Percentiles rank a stretch among this genome's conserved stretches.
These are phyloP conservation scores for Trematomus bernacchii DNA, from an alignment of 2,797 vertebrate genomes.

Conservation along the genomic window DNA sequence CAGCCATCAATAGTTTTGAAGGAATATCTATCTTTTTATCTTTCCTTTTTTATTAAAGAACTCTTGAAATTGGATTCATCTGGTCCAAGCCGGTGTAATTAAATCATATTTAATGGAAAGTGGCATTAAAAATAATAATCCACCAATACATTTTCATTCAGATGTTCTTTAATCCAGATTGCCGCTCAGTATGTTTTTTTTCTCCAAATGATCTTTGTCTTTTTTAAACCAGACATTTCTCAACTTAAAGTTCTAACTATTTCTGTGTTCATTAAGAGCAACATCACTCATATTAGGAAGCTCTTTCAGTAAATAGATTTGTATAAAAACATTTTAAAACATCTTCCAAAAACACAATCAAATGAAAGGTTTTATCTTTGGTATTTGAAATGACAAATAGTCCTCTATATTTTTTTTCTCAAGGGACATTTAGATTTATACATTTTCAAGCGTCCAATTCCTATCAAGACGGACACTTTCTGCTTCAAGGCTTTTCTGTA, in stretches of 20 bases:
- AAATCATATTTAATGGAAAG: neutral
- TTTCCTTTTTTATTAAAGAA: neutral
- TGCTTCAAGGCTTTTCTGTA: slow-evolving; percentile 19
- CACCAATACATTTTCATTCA: neutral
- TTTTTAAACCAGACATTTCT: slow-evolving; percentile 12
- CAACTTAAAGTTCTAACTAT: neutral
- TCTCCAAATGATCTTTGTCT: too few species aligned
- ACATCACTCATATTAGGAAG: neutral
- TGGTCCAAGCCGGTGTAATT: neutral
- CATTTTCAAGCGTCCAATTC: neutral
- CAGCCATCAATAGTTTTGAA: neutral
- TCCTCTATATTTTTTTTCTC: neutral
- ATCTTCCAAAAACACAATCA: neutral
- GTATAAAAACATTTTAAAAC: neutral
- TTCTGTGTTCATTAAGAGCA: slow-evolving; percentile 10
- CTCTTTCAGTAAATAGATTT: slow-evolving; percentile 17
- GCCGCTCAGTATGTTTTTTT: neutral
- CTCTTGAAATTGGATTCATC: neutral
- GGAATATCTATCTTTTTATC: neutral
- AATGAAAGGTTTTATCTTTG: neutral
- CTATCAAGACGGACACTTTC: slow-evolving; percentile 3
- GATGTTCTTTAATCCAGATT: neutral
- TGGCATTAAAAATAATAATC: neutral
- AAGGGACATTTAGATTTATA: neutral
- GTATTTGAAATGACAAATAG: slow-evolving; percentile 1